Base-by-base conservation (phyloP, 92 coral and sea anemone genomes). In the Metridium senile region DNA sequence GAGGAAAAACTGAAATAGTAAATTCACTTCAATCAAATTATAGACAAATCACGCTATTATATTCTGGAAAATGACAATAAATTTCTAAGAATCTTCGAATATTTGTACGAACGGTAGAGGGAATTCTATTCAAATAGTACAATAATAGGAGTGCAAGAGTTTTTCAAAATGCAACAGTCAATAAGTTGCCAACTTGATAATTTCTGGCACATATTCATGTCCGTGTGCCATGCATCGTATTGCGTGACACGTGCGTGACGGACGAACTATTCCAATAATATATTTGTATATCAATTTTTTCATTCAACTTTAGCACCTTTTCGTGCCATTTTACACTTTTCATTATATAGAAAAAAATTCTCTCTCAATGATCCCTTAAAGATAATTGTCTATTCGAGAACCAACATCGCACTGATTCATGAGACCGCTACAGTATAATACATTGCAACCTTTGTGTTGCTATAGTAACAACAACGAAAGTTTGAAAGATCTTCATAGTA, bases 201-300 rank as follows among this genome's bases (percentile, higher is more conserved):
- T 72, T 73, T 58, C 57, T 27, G 64, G 35, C 78, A 58, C 69
- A 56, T 4, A 31, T 73, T 52, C 35, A 71, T 13, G 56, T 35
- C 68, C 53, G 31, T 67, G 78, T 73, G 78, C 56, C 78, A 63
- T 73, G 78, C 54, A 46, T 33, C 33, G 10, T 11, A 1, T 18
- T 72, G 76, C 76, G 76, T 72, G 76, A 72, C 76, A 70, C 32
- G 33, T 23, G 74, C 74, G 74, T 70, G 74, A 46, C 62, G 59
- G 49, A 33, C 63, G 32, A 26, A 57, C 68, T 33, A 21, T 73
- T 73, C 39, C 78, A 58, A 73, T 49, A 70, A 66, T 71, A 73
- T 73, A 57, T 73, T 62, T 73, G 78, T 73, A 73, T 73, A 73
- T 73, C 64, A 62, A 45, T 73, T 73, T 59, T 73, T 73, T 73